Evolutionary conservation across 2,888 invertebrate species (phyloP), one percentile per base, ranked within the genome.

Genomic region (Steromphala cineraria): DNA sequence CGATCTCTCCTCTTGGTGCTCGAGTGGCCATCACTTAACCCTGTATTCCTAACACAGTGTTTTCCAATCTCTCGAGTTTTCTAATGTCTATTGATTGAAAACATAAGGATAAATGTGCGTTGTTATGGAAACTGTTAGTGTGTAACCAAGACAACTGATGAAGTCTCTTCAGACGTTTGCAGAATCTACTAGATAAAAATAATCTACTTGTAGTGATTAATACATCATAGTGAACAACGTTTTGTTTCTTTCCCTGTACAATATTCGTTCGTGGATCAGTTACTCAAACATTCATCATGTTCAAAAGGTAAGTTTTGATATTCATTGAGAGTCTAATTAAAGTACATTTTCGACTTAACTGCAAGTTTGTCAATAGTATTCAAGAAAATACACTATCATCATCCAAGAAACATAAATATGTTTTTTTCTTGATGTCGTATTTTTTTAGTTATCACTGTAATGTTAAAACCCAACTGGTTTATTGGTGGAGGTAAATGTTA

Each of bases 11-110:
- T 31, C 71, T 71, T 19, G 10, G n/a, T 31, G 3, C 19, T 40
- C 10, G 40, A 40, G 31, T 36, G 36, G 19, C 40, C 28, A 71
- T 71, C 40, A 71, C 40, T 40, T 21, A 56, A 24, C 56, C 19
- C 19, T 56, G 24, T 56, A 21, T 24, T 21, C 21, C 19, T 56
- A 24, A 24, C 56, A 17, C 71, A 40, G 19, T 71, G 71, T 71
- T 36, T 31, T 10, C 36, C 36, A 40, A 36, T 71, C 40, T 31
- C n/a, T 36, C 40, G 40, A 40, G 71, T 36, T 71, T 71, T 71
- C 19, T 40, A 71, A 36, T 71, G 36, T 36, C 71, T 71, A 71
- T 71, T 71, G 71, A 71, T 71, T 71, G 71, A n/a, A 71, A 71
- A 71, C 31, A 31, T 36, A 31, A 71, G 71, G 71, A 71, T 40